Percentiles rank a stretch among this genome's conserved stretches.
phyloP scores from a whole-genome alignment of 2,113 vertebrate genomes.

The Brienomyrus longianalis region DNA sequence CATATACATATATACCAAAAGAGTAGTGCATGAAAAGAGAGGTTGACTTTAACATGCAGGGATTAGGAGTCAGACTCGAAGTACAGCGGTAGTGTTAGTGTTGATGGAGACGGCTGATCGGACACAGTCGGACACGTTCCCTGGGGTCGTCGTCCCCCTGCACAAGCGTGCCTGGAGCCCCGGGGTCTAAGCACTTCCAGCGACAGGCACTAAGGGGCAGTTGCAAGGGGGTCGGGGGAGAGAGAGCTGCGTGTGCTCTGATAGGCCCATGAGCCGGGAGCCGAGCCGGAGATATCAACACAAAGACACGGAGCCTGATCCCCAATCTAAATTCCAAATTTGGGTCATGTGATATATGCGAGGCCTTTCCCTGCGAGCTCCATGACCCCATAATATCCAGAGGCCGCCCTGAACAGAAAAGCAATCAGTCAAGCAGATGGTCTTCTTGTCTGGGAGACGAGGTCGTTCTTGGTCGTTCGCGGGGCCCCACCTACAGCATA shows the following conservation, averaged over 20 bases:
- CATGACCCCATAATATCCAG: not conserved
- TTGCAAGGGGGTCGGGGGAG: not conserved
- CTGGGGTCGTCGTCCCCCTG: not conserved
- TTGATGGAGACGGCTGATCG: slow-evolving; percentile 19
- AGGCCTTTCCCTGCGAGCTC: not conserved
- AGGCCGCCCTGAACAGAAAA: not conserved
- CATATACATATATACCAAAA: slow-evolving; percentile 23
- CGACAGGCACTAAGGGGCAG: slow-evolving; percentile 14
- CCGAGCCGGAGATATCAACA: not conserved
- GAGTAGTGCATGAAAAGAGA: not conserved
- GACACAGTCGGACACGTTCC: slow-evolving; percentile 15
- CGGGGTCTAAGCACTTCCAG: not conserved
- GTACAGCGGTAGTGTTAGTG: slow-evolving; percentile 27
- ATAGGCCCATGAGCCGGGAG: no score
- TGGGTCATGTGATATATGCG: not conserved
- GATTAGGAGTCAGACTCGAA: slow-evolving; percentile 5
- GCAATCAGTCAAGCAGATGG: not conserved
- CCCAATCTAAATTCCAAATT: not conserved
- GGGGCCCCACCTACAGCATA: not conserved
- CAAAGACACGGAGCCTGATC: not conserved
- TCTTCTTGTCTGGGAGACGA: not conserved
- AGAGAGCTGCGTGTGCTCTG: not conserved
- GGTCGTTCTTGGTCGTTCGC: not conserved
- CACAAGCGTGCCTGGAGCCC: not conserved
- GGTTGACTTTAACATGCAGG: slow-evolving; percentile 19